These are phyloP conservation scores for Monodelphis domestica DNA, from an alignment of 2,797 vertebrate species.

Conservation along the genomic window DNA sequence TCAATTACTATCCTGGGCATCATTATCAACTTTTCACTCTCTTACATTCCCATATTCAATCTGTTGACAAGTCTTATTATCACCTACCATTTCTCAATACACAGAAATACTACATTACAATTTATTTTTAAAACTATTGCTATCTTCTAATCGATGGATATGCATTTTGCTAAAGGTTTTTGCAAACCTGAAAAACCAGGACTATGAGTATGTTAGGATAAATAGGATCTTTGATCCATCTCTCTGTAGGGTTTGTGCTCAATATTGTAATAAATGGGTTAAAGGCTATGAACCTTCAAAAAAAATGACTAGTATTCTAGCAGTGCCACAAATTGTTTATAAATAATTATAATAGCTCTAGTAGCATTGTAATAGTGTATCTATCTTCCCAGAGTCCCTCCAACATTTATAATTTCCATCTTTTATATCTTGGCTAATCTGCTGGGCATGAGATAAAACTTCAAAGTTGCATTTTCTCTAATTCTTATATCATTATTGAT, in stretches of 20 bases:
- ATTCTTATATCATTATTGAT: not conserved
- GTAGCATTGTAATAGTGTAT: not conserved
- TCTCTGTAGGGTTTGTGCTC: not conserved
- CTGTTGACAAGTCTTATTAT: too few relatives aligned
- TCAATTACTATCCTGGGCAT: not conserved
- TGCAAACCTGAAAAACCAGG: not conserved
- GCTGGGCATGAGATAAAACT: not conserved
- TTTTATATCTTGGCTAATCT: not conserved
- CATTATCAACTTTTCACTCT: too few relatives aligned
- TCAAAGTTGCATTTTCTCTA: not conserved
- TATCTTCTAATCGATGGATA: not conserved
- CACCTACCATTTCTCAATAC: not conserved
- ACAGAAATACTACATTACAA: not conserved
- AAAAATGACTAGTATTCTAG: not conserved
- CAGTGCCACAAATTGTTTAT: not conserved
- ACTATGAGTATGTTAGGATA: not conserved
- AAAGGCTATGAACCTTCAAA: not conserved
- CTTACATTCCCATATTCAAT: too few relatives aligned
- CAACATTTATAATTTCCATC: not conserved
- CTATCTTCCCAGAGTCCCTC: not conserved
- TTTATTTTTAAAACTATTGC: not conserved
- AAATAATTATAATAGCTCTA: not conserved
- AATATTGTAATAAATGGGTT: not conserved
- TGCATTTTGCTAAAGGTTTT: not conserved
- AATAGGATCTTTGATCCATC: not conserved